Evolutionary conservation across 2,888 invertebrate species (phyloP).

Genomic region (Temnothorax rugatulus): DNA sequence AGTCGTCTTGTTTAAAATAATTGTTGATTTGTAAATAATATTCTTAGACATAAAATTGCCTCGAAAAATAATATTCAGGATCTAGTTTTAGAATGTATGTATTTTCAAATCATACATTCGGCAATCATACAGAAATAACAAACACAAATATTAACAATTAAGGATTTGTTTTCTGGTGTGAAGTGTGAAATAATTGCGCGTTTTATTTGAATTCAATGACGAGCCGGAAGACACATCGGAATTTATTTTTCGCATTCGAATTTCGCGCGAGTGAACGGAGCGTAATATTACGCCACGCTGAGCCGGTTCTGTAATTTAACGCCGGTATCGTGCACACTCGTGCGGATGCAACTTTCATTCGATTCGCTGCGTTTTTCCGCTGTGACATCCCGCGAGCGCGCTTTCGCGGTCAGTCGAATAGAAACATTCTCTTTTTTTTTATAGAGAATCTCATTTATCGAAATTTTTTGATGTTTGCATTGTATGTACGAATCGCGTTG

Average conservation of each 20-base stretch:
- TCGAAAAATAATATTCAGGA: background rate
- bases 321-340: conserved; percentile 40
- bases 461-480: background rate
- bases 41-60: background rate
- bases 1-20: background rate
- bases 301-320: conserved; percentile 63
- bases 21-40: background rate
- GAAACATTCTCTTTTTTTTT: conserved; percentile 18
- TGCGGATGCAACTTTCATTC: conserved; percentile 56
- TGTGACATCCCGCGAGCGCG: conserved; percentile 16
- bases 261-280: conserved; percentile 49
- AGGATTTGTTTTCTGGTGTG: background rate
- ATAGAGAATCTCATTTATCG: background rate
- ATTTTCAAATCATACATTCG: background rate
- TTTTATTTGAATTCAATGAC: conserved; percentile 21
- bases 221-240: conserved; percentile 15
- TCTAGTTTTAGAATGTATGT: background rate
- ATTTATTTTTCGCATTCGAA: conserved; percentile 52
- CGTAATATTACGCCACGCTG: conserved; percentile 64
- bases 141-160: background rate
- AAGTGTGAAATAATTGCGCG: background rate
- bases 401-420: conserved; percentile 46
- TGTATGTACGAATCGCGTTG: background rate
- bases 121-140: background rate
- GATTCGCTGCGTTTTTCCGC: conserved; percentile 43